Evolutionary conservation across 2,888 invertebrate genomes (phyloP), one percentile per base, ranked within the genome.

Genomic region (Trichopoda pennipes): DNA sequence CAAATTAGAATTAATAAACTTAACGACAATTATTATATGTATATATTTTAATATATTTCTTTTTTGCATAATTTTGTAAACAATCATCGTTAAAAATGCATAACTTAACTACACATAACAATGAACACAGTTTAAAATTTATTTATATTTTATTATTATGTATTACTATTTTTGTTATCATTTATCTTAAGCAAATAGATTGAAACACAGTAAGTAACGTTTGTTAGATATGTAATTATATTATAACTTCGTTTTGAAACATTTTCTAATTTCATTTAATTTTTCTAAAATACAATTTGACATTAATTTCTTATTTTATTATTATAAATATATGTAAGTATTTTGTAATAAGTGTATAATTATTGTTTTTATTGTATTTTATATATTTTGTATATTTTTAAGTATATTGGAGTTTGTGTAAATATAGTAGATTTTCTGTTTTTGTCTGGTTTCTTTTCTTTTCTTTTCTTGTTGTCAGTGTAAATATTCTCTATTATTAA

Each of bases 151-250:
- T n/a, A n/a, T n/a, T n/a, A n/a, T n/a, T n/a, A n/a, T n/a, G n/a
- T n/a, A n/a, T n/a, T n/a, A n/a, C n/a, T n/a, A n/a, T n/a, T n/a
- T 12, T 12, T 12, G 12, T 38, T 38, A 12, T 12, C 1, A 66
- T 69, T 78, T 56, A 75, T 75, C 7, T 70, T 61, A 82, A 79
- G 72, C 79, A 68, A 55, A 55, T 56, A 72, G 61, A 75, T 72
- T 76, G 55, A 82, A 80, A 82, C 79, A 72, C 80, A 75, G 80
- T 68, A 76, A 75, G 80, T 68, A 76, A 80, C 72, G 70, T 72
- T 60, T 28, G 42, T 38, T 35, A 35, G 47, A 61, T 38, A 60
- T 28, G 56, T n/a, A n/a, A n/a, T n/a, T n/a, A n/a, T 35, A 38
- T 42, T 68, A 76, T 19, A 63, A 68, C 64, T 74, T 58, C 44